Conservation (phyloP, 2,888 invertebrate genomes). For the Peribatodes rhomboidaria region DNA sequence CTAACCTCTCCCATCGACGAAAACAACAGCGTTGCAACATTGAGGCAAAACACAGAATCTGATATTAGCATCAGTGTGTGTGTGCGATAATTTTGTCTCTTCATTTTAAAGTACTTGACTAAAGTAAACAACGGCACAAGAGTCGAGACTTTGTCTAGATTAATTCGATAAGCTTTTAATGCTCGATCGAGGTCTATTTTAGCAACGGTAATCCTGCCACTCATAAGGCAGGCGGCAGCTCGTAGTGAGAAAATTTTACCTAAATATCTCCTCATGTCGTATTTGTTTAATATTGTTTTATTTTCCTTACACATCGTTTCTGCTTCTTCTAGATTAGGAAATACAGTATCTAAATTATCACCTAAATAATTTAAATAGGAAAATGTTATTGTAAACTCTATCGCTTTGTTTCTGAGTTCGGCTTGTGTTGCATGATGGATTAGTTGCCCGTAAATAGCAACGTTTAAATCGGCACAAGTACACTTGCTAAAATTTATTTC, state of each 20-base stretch:
- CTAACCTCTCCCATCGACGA: slow-evolving; percentile 68
- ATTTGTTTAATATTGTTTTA: slow-evolving; percentile 46
- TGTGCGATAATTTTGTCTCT: slow-evolving; percentile 60
- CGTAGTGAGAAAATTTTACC: slow-evolving; percentile 72
- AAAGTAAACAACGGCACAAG: slow-evolving; percentile 61
- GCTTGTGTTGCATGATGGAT: slow-evolving; percentile 75
- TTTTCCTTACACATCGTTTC: slow-evolving; percentile 62
- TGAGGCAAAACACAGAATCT: slow-evolving; percentile 76
- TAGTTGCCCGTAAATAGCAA: slow-evolving; percentile 73
- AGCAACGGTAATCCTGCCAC: slow-evolving; percentile 61
- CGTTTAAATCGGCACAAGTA: slow-evolving; percentile 73
- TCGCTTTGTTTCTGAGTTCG: slow-evolving; percentile 69
- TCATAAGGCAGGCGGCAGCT: slow-evolving; percentile 66
- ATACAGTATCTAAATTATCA: slow-evolving; percentile 62
- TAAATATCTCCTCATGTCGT: slow-evolving; percentile 64
- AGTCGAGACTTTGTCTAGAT: slow-evolving; percentile 64
- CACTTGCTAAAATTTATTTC: slow-evolving; percentile 70
- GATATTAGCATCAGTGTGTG: slow-evolving; percentile 59
- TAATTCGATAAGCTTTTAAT: slow-evolving; percentile 65
- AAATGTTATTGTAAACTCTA: slow-evolving; percentile 70
- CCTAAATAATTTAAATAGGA: slow-evolving; percentile 67
- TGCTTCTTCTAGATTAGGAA: slow-evolving; percentile 68
- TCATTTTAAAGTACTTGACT: slow-evolving; percentile 55
- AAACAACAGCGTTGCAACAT: slow-evolving; percentile 71
- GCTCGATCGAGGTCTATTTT: slow-evolving; percentile 70